Evolutionary conservation across 2,113 vertebrate species (phyloP).

Genomic region (Enhydra lutris): DNA sequence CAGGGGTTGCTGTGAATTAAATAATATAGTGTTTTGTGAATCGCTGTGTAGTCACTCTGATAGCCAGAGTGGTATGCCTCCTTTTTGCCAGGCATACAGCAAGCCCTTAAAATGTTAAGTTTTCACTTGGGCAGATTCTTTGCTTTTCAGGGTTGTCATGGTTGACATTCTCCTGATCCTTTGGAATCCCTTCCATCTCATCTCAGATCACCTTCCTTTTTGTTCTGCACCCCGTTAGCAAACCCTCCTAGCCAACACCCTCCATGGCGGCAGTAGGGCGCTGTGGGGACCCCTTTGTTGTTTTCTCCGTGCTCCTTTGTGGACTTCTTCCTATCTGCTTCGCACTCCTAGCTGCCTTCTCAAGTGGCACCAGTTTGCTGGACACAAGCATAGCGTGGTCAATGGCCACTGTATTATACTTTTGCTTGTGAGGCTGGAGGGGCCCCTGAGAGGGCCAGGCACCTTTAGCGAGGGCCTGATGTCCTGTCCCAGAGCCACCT

Average conservation of each 20-base stretch:
- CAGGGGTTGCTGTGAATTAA: not conserved
- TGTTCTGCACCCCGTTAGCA: not conserved
- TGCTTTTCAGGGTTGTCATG: not conserved
- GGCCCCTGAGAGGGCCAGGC: not conserved
- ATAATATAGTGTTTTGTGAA: not conserved
- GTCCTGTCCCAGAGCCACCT: not conserved
- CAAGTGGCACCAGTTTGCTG: not conserved
- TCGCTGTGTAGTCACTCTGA: not conserved
- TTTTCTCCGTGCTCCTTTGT: not conserved
- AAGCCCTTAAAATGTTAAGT: not conserved
- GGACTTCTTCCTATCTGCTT: not conserved
- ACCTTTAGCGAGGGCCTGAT: not conserved
- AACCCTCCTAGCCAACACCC: not conserved
- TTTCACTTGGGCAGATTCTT: not conserved
- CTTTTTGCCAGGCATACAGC: not conserved
- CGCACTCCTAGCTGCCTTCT: not conserved
- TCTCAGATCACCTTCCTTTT: not conserved
- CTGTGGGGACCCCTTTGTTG: not conserved
- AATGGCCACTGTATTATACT: not conserved
- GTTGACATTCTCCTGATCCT: not conserved
- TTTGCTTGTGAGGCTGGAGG: not conserved
- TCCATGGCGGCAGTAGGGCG: not conserved
- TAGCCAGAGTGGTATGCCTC: not conserved
- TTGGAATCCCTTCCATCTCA: not conserved
- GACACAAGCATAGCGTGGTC: rapidly evolving